Conservation (phyloP, 2,888 invertebrate species). For the Rapana venosa region DNA sequence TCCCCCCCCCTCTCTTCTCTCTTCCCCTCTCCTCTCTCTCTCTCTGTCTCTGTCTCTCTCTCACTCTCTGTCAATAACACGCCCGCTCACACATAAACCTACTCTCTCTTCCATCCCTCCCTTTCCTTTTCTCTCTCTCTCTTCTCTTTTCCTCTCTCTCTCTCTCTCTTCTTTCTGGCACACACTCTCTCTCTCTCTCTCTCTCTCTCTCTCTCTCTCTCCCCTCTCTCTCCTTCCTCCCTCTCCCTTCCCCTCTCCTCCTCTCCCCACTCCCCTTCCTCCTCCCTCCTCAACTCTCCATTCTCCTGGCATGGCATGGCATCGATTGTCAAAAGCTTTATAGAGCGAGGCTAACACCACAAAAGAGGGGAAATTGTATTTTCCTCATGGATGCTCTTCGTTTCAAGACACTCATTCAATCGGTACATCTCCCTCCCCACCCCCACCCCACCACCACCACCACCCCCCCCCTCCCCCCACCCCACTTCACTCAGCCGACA, state of each 20-base stretch:
- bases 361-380: constrained; percentile 18
- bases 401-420: neutral
- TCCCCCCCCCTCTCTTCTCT: neutral
- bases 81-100: neutral
- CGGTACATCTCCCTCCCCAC: neutral
- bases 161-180: neutral
- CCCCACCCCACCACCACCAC: no score
- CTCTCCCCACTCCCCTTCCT: neutral
- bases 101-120: neutral
- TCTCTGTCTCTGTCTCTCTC: neutral
- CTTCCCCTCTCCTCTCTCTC: neutral
- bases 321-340: constrained; percentile 12
- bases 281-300: neutral
- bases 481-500: neutral
- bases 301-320: neutral
- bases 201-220: neutral
- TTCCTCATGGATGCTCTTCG: constrained; percentile 2
- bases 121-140: neutral
- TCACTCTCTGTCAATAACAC: neutral
- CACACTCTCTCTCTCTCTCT: neutral
- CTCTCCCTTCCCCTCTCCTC: neutral
- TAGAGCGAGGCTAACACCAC: constrained; percentile 7
- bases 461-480: no score
- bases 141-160: neutral
- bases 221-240: no score